These are phyloP conservation scores for Donacobius atricapilla DNA, from an alignment of 2,113 vertebrate species.

Conservation along the genomic window DNA sequence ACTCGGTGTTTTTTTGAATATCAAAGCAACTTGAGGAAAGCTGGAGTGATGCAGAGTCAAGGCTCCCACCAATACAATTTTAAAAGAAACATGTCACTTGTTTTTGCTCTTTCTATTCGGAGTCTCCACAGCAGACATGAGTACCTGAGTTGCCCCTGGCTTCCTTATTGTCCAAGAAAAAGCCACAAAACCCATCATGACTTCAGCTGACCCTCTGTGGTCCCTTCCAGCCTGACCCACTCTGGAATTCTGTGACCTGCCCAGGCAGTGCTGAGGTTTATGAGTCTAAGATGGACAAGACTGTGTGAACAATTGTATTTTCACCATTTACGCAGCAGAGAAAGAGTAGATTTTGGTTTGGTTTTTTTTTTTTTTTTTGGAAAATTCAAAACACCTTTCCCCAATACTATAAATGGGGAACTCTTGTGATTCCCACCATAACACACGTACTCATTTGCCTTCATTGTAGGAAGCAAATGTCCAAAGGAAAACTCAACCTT, in stretches of 20 bases:
- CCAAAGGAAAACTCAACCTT: background rate
- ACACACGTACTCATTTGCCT: background rate
- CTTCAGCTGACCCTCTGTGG: background rate
- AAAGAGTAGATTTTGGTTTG: background rate
- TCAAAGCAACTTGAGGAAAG: slow-evolving; percentile 42
- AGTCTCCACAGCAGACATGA: background rate
- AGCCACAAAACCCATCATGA: background rate
- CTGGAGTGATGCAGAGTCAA: background rate
- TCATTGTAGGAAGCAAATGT: background rate
- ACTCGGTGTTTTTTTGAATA: slow-evolving; percentile 26
- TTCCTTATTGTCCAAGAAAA: background rate
- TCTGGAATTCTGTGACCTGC: background rate
- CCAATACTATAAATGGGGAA: background rate
- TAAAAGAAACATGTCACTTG: slow-evolving; percentile 20
- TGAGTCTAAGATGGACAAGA: background rate
- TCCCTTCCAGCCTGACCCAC: background rate
- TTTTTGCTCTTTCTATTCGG: background rate
- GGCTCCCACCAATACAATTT: background rate
- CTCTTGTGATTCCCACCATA: background rate
- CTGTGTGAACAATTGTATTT: background rate
- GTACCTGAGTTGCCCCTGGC: background rate
- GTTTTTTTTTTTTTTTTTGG: too few species aligned
- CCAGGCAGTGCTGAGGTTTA: background rate
- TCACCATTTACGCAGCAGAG: background rate
- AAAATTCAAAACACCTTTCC: background rate